These are phyloP conservation scores for Pardalotus punctatus DNA, from an alignment of 2,113 vertebrate species.

Conservation along the genomic window DNA sequence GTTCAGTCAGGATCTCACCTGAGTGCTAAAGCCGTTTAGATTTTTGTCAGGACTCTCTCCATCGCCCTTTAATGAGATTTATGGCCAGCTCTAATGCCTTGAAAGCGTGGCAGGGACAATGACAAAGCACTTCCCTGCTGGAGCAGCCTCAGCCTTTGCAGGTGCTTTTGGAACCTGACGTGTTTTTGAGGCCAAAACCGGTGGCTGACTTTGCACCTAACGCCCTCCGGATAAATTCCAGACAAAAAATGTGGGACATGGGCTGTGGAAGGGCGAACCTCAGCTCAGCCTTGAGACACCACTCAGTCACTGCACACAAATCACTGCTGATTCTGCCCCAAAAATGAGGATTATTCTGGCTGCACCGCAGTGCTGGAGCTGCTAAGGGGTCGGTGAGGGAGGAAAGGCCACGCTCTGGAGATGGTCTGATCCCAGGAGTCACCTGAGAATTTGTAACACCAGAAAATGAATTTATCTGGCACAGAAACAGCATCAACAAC, in stretches of 20 bases:
- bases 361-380: not conserved
- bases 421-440: not conserved
- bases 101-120: not conserved
- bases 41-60: not conserved
- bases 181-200: not conserved
- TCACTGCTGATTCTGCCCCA: not conserved
- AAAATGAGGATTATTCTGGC: rapidly evolving
- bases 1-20: not conserved
- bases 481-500: not conserved
- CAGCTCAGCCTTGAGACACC: not conserved
- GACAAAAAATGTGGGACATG: not conserved
- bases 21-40: not conserved
- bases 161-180: not conserved
- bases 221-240: not conserved
- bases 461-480: not conserved
- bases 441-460: no score
- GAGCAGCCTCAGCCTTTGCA: not conserved
- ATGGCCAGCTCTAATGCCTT: not conserved
- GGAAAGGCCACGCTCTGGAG: not conserved
- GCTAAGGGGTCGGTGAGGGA: no score
- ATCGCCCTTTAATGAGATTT: not conserved
- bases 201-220: not conserved
- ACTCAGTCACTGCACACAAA: rapidly evolving
- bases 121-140: not conserved
- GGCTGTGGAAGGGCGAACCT: not conserved